Evolutionary conservation across 92 coral and sea anemone genomes (phyloP).

Genomic region (Phenganax subtilis): DNA sequence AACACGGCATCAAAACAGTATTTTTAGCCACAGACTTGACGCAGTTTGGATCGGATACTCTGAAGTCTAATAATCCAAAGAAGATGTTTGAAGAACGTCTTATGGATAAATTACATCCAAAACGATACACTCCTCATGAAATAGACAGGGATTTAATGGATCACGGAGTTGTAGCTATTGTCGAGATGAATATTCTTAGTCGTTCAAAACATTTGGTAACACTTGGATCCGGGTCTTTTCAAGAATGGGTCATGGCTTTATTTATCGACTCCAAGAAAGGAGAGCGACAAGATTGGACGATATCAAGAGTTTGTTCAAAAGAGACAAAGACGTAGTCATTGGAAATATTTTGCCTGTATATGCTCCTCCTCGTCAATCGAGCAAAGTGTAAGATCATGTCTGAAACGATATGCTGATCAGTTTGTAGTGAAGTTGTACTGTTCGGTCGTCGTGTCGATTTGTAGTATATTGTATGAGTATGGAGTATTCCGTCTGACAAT

Average conservation of each 20-base stretch:
- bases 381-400: too few relatives aligned
- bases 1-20: conserved; percentile 50
- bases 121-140: conserved; percentile 56
- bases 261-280: conserved; percentile 57
- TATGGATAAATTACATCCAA: conserved; percentile 49
- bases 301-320: conserved; percentile 73
- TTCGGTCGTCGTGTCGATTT: too few relatives aligned
- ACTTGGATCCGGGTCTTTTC: conserved; percentile 92
- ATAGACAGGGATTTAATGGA: conserved; percentile 59
- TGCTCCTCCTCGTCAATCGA: too few relatives aligned
- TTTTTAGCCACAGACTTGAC: conserved; percentile 81
- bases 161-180: conserved; percentile 88
- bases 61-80: conserved; percentile 44
- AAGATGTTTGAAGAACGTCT: conserved; percentile 50
- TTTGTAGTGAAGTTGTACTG: too few relatives aligned
- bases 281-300: conserved; percentile 64
- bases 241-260: conserved; percentile 82
- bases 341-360: background rate
- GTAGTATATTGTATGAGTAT: too few relatives aligned
- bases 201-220: conserved; percentile 76
- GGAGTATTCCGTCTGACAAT: too few relatives aligned
- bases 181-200: conserved; percentile 77
- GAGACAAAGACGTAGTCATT: conserved; percentile 51
- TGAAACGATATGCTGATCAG: too few relatives aligned
- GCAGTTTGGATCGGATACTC: conserved; percentile 83